These are phyloP conservation scores for Xestobium rufovillosum DNA, from an alignment of 2,888 invertebrate species.

Conservation along the genomic window DNA sequence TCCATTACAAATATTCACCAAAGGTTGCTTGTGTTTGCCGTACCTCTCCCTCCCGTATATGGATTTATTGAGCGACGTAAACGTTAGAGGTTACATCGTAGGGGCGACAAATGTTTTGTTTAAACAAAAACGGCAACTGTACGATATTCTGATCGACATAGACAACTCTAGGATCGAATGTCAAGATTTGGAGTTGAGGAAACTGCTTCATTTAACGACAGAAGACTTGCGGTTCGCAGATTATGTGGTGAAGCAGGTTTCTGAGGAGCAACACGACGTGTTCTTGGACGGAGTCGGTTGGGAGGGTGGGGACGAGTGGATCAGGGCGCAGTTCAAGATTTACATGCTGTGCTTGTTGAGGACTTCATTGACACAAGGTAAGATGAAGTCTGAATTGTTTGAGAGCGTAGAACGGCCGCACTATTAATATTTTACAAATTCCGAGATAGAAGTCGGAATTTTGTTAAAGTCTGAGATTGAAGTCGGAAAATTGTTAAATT, in stretches of 20 bases:
- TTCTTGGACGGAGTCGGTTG: conserved; percentile 68
- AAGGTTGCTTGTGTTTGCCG: conserved; percentile 91
- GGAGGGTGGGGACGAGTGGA: conserved; percentile 96
- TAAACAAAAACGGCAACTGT: conserved; percentile 86
- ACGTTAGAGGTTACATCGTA: conserved; percentile 79
- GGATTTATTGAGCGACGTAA: conserved; percentile 81
- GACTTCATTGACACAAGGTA: conserved; percentile 68
- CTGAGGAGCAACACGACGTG: conserved; percentile 57
- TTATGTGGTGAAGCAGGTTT: conserved; percentile 72
- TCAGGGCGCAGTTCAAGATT: conserved; percentile 86
- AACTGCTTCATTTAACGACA: conserved; percentile 81
- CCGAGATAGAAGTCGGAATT: too few species aligned
- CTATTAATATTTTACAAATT: too few species aligned
- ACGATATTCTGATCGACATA: conserved; percentile 87
- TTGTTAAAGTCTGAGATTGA: too few species aligned
- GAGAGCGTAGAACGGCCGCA: too few species aligned
- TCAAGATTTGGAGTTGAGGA: conserved; percentile 68
- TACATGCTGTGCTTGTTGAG: conserved; percentile 75
- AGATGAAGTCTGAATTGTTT: too few species aligned
- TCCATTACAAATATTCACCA: conserved; percentile 75
- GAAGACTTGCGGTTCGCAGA: conserved; percentile 96
- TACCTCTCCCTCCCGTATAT: conserved; percentile 92
- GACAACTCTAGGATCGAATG: conserved; percentile 79
- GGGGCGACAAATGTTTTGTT: conserved; percentile 99
- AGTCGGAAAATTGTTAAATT: too few species aligned